phyloP scores from a whole-genome alignment of 2,888 invertebrate species.

The Polyploca ridens region DNA sequence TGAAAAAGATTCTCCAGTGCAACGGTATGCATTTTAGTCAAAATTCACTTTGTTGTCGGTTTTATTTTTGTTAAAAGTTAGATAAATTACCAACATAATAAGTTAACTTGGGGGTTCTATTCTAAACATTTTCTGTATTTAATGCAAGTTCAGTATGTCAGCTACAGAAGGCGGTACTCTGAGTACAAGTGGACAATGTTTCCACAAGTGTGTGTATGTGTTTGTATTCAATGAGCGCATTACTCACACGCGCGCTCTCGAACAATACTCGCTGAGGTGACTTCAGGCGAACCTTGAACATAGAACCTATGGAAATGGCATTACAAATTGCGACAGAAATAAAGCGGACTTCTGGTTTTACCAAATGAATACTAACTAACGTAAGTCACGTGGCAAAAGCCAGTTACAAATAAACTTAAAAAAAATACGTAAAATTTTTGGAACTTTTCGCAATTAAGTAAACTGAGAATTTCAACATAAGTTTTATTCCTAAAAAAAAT shows the following conservation, averaged over 20 bases:
- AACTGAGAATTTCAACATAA: background rate
- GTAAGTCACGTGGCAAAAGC: too few species aligned
- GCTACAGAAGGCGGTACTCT: background rate
- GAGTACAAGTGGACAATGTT: background rate
- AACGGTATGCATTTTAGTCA: too few species aligned
- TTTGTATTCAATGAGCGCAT: slow-evolving; percentile 5
- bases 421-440: background rate
- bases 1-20: too few species aligned
- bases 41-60: too few species aligned
- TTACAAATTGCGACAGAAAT: background rate
- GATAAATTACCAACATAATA: too few species aligned
- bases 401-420: background rate
- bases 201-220: background rate
- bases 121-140: background rate
- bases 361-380: too few species aligned
- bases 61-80: too few species aligned
- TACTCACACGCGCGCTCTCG: background rate
- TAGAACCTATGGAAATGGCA: background rate
- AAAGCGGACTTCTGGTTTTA: background rate
- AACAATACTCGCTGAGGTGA: background rate
- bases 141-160: background rate
- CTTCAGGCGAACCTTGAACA: background rate
- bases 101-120: background rate
- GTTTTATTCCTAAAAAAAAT: background rate
- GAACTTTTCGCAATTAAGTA: background rate